Evolutionary conservation across 2,797 vertebrate genomes (phyloP).

Genomic region (Myiotriccus ornatus): DNA sequence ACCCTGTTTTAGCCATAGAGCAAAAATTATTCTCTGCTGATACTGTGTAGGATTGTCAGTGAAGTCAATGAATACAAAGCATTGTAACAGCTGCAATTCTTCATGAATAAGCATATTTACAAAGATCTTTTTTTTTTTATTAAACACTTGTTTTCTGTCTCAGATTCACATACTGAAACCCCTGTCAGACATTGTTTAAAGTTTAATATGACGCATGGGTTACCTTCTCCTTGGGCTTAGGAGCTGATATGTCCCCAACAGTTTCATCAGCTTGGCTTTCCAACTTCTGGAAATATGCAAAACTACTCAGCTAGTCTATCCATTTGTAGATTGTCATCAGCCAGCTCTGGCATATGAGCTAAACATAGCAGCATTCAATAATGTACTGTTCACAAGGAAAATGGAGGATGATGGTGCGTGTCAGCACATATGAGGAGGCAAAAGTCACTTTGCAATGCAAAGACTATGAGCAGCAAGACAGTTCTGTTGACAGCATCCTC

Average conservation of each 20-base stretch:
- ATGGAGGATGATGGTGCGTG: background rate
- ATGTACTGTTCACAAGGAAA: background rate
- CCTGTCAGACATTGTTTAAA: background rate
- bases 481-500: background rate
- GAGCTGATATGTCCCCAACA: background rate
- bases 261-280: background rate
- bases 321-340: constrained; percentile 15
- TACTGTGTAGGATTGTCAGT: background rate
- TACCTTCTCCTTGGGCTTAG: background rate
- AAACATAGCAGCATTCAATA: background rate
- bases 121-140: background rate
- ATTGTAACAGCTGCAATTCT: accelerated
- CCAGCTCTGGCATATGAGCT: background rate
- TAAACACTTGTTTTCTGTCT: background rate
- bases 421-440: constrained; percentile 1
- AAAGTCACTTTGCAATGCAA: background rate
- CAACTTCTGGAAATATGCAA: background rate
- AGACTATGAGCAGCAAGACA: background rate
- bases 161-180: background rate
- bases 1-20: background rate
- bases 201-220: background rate
- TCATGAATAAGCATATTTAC: background rate
- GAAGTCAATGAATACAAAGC: background rate
- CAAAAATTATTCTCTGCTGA: background rate
- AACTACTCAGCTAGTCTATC: background rate